Percentiles rank a stretch among this genome's conserved stretches.
Evolutionary conservation across 2,113 vertebrate genomes (phyloP).

Genomic region (Notothenia rossii): DNA sequence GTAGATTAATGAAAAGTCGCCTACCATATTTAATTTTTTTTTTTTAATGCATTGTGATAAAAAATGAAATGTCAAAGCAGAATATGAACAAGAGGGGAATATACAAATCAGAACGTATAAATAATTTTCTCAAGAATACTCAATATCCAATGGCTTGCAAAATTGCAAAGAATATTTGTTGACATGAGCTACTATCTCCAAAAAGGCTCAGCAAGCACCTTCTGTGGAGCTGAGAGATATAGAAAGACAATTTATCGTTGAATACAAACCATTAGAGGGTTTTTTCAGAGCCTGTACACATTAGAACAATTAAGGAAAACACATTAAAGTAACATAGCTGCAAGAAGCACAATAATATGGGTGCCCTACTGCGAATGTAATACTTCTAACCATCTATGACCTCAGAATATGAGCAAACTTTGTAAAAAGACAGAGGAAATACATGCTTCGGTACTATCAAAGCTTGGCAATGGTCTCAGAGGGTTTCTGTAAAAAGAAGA

Average conservation of each 20-base stretch:
- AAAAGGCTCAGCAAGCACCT: background rate
- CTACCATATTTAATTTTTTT: slow-evolving; percentile 58
- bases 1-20: slow-evolving; percentile 56
- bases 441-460: background rate
- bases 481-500: background rate
- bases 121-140: slow-evolving; percentile 15
- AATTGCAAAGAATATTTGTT: background rate
- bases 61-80: slow-evolving; percentile 1
- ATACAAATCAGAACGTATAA: slow-evolving; percentile 10
- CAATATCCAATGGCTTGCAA: background rate
- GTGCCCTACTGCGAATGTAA: background rate
- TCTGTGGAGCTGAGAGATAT: background rate
- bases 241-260: no score
- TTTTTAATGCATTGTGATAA: slow-evolving; percentile 22
- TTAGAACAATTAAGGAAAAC: no score
- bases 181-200: background rate
- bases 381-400: background rate
- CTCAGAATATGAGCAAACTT: background rate
- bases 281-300: no score
- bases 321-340: no score
- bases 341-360: no score
- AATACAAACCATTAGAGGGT: no score
- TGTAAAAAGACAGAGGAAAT: background rate
- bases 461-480: background rate
- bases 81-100: slow-evolving; percentile 23